Evolutionary conservation across 2,113 vertebrate genomes (phyloP).

Genomic region (Bos taurus): ARS-UCD2.0 NC_037329.1:17579001-17579500

Average conservation of each 20-base stretch:
- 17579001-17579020: too few species aligned
- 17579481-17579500: not conserved
- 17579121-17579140: not conserved
- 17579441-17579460: not conserved
- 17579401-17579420: not conserved
- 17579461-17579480: not conserved
- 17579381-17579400: not conserved
- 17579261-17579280: not conserved
- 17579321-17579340: not conserved
- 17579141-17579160: not conserved
- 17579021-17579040: too few species aligned
- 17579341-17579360: not conserved
- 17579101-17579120: not conserved
- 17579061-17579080: not conserved
- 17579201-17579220: not conserved
- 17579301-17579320: not conserved
- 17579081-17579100: not conserved
- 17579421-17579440: not conserved
- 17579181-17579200: not conserved
- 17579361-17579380: not conserved
- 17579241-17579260: not conserved
- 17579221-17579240: not conserved
- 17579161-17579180: not conserved
- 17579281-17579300: not conserved
- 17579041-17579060: not conserved